Conservation (phyloP, 2,888 invertebrate species). For the Limulus polyphemus region DNA sequence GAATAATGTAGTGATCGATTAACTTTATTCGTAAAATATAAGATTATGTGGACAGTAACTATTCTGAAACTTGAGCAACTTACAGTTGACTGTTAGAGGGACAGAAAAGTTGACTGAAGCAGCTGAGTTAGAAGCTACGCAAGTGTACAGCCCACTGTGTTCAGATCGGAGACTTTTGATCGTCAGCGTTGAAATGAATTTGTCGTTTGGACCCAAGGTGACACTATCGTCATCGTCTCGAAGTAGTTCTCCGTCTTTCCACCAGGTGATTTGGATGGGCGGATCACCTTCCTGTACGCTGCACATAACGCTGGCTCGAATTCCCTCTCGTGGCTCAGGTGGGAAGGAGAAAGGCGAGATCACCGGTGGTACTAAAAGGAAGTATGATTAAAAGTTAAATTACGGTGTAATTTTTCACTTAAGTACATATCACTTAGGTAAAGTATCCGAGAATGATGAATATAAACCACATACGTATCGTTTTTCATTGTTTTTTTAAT, state of each 20-base stretch:
- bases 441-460: no score
- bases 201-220: slow-evolving; percentile 21
- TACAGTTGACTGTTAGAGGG: slow-evolving; percentile 39
- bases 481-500: no score
- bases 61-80: slow-evolving; percentile 13
- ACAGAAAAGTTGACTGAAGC: slow-evolving; percentile 32
- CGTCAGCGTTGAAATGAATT: slow-evolving; percentile 20
- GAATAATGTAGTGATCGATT: no score
- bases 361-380: slow-evolving; percentile 25
- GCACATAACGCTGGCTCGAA: slow-evolving; percentile 26
- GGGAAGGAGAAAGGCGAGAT: slow-evolving; percentile 26
- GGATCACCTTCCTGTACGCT: slow-evolving; percentile 27
- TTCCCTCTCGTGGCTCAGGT: slow-evolving; percentile 25
- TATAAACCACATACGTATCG: no score
- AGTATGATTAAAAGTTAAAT: not conserved
- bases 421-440: no score
- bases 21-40: no score
- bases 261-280: slow-evolving; percentile 26
- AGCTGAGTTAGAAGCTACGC: slow-evolving; percentile 34
- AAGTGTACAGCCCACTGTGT: slow-evolving; percentile 32
- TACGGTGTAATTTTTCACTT: no score
- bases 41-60: no score
- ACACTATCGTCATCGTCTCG: slow-evolving; percentile 16
- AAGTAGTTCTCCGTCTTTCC: slow-evolving; percentile 30
- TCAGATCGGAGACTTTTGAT: slow-evolving; percentile 19